Conservation (phyloP, 2,113 vertebrate genomes). For the Thunnus maccoyii region DNA sequence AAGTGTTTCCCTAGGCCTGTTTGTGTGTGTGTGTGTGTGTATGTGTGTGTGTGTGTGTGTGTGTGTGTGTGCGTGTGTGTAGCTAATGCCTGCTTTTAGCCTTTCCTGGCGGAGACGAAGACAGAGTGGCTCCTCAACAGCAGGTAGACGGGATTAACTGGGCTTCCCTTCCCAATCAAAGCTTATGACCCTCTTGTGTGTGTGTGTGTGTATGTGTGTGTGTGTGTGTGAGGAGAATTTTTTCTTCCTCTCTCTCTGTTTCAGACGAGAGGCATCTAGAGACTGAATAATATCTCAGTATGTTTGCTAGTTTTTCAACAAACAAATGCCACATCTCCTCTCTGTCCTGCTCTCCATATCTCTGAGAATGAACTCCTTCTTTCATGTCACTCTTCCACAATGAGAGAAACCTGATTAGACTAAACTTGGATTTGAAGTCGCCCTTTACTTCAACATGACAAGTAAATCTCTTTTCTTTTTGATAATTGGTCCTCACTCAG, state of each 20-base stretch:
- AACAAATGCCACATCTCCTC: constrained; percentile 30
- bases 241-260: not conserved
- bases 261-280: not conserved
- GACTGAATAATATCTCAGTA: not conserved
- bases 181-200: constrained; percentile 33
- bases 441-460: constrained; percentile 30
- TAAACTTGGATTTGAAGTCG: constrained; percentile 27
- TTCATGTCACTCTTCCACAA: constrained; percentile 6
- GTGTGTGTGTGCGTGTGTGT: not conserved
- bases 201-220: not conserved
- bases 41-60: not conserved
- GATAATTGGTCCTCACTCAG: constrained; percentile 44
- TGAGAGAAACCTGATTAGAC: constrained; percentile 41
- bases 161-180: constrained; percentile 43
- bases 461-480: constrained; percentile 31
- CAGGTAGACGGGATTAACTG: constrained; percentile 45
- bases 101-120: constrained; percentile 19
- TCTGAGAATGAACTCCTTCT: constrained; percentile 18
- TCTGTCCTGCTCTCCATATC: constrained; percentile 11
- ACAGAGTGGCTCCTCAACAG: constrained; percentile 31
- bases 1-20: constrained; percentile 29
- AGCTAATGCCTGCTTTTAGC: constrained; percentile 50
- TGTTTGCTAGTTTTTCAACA: constrained; percentile 29
- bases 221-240: not conserved
- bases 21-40: not conserved